These are phyloP conservation scores for Xestia xanthographa DNA, from an alignment of 2,888 invertebrate species.

Conservation along the genomic window DNA sequence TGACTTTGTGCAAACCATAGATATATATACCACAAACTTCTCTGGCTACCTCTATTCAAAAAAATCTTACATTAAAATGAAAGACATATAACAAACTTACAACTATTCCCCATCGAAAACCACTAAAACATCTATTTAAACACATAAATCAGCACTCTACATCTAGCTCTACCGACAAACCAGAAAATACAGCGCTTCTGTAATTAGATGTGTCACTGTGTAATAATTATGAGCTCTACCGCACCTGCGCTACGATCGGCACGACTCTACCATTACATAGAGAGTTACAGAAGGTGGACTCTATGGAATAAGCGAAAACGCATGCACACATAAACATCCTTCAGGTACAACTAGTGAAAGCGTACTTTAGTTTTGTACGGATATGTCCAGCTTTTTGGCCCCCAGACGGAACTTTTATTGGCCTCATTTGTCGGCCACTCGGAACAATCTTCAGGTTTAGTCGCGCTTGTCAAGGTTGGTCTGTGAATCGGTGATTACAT, in stretches of 20 bases:
- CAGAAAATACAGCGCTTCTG: constrained; percentile 59
- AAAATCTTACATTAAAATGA: background rate
- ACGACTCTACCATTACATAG: constrained; percentile 12
- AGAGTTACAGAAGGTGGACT: background rate
- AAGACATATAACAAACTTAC: background rate
- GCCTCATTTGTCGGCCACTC: background rate
- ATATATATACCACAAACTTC: no score
- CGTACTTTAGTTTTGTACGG: background rate
- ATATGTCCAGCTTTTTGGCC: background rate
- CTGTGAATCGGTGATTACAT: background rate
- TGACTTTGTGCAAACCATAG: no score
- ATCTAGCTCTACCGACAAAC: constrained; percentile 47
- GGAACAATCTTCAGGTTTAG: no score
- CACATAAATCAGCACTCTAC: constrained; percentile 49
- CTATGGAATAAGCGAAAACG: background rate
- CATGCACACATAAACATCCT: background rate
- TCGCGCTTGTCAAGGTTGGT: background rate
- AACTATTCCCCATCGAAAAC: constrained; percentile 28
- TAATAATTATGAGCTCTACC: constrained; percentile 66
- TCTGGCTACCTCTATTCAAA: background rate
- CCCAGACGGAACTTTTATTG: background rate
- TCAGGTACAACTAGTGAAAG: background rate
- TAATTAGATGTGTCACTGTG: constrained; percentile 67
- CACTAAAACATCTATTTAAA: constrained; percentile 27
- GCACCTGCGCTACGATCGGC: constrained; percentile 64